Base-by-base conservation (phyloP, 2,888 invertebrate genomes). In the Parnassius mnemosyne region DNA sequence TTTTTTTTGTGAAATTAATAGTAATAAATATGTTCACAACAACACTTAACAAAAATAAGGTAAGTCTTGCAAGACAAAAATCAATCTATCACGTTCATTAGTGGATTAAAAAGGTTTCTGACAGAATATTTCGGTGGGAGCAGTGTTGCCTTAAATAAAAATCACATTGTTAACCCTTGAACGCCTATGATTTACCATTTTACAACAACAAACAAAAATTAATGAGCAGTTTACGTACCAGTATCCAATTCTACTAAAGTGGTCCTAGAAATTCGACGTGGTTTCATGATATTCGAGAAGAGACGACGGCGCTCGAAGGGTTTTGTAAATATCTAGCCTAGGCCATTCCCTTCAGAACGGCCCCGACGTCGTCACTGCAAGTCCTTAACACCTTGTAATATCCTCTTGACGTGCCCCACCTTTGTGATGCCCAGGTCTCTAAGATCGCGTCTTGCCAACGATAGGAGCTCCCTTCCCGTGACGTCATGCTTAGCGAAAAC, bases 361-460 rank as follows among this genome's bases (percentile, higher is more conserved):
- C 89, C 89, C 54, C 90, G 83, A 80, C 83, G 74, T 63, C 81
- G 88, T 90, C 82, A 92, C 93, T 85, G 92, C 68, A 81, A 85
- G 77, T 98, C 98, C 86, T 97, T 96, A 67, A 98, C 97, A 25
- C 97, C 97, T 83, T 97, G 97, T 68, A 98, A 94, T 71, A 99
- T 96, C 77, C 99, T 94, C 89, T 99, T 99, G 43, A 98, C 95
- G 83, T 99, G 99, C 0, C 99, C 99, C 57, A 99, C 97, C 90
- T 99, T 99, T 10, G 95, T 95, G 60, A 99, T 95, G 10, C 98
- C 98, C 53, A 99, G 93, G 70, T 99, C 99, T 81, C 97, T 95
- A 5, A 97, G 92, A 82, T 97, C 97, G 13, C 97, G 92, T 58
- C 98, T 92, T 3, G 97, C 97, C 63, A 99, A 88, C 0, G 96